Base-by-base conservation (phyloP, 2,797 vertebrate species). In the Hephaestus fuliginosus region DNA sequence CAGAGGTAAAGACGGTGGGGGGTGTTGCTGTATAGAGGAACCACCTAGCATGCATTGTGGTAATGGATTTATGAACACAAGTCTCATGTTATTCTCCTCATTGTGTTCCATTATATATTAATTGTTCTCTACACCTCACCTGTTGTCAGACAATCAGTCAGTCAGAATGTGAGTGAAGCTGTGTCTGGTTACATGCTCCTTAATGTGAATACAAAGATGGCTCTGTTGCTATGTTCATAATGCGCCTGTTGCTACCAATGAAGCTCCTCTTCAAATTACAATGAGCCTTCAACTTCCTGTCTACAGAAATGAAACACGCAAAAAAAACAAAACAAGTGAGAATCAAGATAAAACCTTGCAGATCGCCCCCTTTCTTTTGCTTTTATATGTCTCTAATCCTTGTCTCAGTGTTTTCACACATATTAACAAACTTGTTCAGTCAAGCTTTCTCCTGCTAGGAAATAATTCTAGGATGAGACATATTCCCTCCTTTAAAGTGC, bases 401-500 rank as follows among this genome's bases (percentile, higher is more conserved):
- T 25, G 36, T 60, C 43, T 28, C 48, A 49, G 52, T 39, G 20
- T 53, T 52, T 66, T 46, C 43, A 63, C 52, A 70, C 12, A 33
- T 44, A 74, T 81, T 68, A 70, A 64, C 51, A 65, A 56, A 56
- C 53, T 39, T 62, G 39, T 72, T 69, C 33, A 43, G 25, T 64
- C 74, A 46, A 25, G 49, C 48, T 71, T 56, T 65, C 25, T 70
- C 30, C 63, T 22, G 33, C 66, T 62, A 30, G 49, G 58, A 78
- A 75, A 72, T 74, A 56, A 74, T 74, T 73, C 43, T 63, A 18
- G 28, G 51, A 66, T 65, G 51, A 73, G 49, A 56, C 67, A 76
- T 25, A 62, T 67, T 60, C 41, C 55, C 61, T 25, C 22, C 14
- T 67, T 70, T 70, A 6, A 52, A 76, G 74, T 41, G 72, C 33